These are phyloP conservation scores for Oophaga sylvatica DNA, from an alignment of 2,797 vertebrate genomes.

Conservation along the genomic window DNA sequence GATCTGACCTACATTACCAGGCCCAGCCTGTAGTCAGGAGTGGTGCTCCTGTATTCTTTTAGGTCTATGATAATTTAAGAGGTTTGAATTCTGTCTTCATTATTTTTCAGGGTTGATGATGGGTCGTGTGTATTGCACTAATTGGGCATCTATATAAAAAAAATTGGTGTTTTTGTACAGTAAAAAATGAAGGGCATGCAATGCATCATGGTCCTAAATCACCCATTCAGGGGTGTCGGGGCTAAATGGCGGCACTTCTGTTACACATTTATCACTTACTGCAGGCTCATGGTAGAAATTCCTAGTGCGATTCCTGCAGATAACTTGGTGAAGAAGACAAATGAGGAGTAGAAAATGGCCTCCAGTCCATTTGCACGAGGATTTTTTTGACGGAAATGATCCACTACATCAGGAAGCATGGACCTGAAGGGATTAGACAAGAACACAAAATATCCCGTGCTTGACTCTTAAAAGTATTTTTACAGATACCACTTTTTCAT, in stretches of 20 bases:
- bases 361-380: constrained; percentile 86
- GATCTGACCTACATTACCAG: background rate
- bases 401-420: constrained; percentile 96
- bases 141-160: too few species aligned
- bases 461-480: background rate
- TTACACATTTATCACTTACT: constrained; percentile 79
- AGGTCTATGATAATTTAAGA: background rate
- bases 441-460: background rate
- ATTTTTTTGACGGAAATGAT: constrained; percentile 88
- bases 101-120: background rate
- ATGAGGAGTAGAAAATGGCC: constrained; percentile 98
- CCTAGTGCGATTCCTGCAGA: constrained; percentile 89
- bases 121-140: background rate
- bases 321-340: constrained; percentile 94
- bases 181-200: too few species aligned
- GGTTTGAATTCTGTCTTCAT: background rate
- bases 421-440: constrained; percentile 78
- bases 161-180: too few species aligned
- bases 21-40: background rate
- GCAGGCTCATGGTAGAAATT: constrained; percentile 90
- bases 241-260: background rate
- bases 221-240: background rate
- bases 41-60: background rate
- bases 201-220: background rate
- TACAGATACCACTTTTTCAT: background rate